Evolutionary conservation across 2,113 vertebrate genomes (phyloP).

Genomic region (Excalfactoria chinensis): DNA sequence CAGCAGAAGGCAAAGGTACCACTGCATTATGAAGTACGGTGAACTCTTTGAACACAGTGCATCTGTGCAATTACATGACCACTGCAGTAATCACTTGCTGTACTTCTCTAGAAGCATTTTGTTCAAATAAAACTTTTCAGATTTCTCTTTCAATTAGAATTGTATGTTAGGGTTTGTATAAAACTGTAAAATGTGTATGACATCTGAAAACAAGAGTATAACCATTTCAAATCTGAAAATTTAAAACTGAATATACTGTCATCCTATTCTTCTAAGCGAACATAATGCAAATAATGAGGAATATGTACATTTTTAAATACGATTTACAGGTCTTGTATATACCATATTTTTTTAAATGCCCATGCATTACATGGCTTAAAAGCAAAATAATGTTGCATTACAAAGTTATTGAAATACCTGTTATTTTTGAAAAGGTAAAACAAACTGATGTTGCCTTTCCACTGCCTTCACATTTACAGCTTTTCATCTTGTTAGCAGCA

Average conservation of each 20-base stretch:
- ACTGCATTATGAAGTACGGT: background rate
- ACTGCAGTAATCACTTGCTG: background rate
- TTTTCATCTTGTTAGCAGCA: background rate
- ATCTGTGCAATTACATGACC: background rate
- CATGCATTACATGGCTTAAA: background rate
- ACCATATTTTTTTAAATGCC: background rate
- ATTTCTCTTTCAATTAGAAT: background rate
- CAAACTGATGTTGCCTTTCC: background rate
- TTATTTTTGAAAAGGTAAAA: background rate
- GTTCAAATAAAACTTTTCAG: background rate
- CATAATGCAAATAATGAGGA: background rate
- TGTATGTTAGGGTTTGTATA: background rate
- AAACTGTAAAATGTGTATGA: background rate
- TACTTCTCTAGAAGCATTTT: background rate
- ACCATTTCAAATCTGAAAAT: background rate
- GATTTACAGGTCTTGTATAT: background rate
- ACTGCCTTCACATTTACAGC: background rate
- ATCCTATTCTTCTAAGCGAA: background rate
- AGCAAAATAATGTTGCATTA: background rate
- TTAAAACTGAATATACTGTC: background rate
- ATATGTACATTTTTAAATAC: rapidly evolving
- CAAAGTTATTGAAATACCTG: background rate
- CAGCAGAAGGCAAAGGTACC: background rate
- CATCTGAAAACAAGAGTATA: background rate
- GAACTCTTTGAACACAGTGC: background rate